A percentile compares a stretch with the other conserved stretches of the same genome.
phyloP scores from a whole-genome alignment of 2,113 vertebrate species.

The Rhinogobius similis region DNA sequence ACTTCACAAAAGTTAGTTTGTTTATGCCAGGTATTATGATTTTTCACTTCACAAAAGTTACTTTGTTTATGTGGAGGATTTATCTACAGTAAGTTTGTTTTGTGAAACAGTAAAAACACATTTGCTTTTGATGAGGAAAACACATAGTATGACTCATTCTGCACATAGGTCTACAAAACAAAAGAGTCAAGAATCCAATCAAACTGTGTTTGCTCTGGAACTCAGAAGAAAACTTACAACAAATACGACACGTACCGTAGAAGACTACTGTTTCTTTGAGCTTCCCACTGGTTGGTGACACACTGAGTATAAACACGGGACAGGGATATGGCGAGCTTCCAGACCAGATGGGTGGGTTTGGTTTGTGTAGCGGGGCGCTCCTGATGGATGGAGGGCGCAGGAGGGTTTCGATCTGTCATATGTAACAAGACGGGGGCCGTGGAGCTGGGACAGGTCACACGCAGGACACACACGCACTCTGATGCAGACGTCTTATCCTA shows the following conservation, averaged over 20 bases:
- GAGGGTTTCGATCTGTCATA: constrained; percentile 76
- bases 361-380: constrained; percentile 37
- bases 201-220: constrained; percentile 30
- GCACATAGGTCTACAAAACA: not conserved
- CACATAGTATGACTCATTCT: not conserved
- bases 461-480: constrained; percentile 47
- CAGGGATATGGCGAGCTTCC: constrained; percentile 59
- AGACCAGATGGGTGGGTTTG: constrained; percentile 74
- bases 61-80: not conserved
- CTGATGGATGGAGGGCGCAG: constrained; percentile 49
- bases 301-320: constrained; percentile 45
- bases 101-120: no score
- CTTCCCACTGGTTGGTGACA: constrained; percentile 27
- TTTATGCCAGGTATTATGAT: no score
- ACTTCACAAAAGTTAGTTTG: not conserved
- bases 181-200: constrained; percentile 26
- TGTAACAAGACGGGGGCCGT: constrained; percentile 79
- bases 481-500: constrained; percentile 60
- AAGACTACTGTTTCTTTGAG: constrained; percentile 20
- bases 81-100: no score
- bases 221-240: constrained; percentile 15
- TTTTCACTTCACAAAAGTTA: not conserved
- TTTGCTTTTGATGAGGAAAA: not conserved
- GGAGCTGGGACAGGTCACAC: constrained; percentile 71
- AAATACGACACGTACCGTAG: constrained; percentile 21